A percentile compares a stretch with the other conserved stretches of the same genome.
Conservation (phyloP, 2,797 vertebrate species). For the Lagorchestes hirsutus region DNA sequence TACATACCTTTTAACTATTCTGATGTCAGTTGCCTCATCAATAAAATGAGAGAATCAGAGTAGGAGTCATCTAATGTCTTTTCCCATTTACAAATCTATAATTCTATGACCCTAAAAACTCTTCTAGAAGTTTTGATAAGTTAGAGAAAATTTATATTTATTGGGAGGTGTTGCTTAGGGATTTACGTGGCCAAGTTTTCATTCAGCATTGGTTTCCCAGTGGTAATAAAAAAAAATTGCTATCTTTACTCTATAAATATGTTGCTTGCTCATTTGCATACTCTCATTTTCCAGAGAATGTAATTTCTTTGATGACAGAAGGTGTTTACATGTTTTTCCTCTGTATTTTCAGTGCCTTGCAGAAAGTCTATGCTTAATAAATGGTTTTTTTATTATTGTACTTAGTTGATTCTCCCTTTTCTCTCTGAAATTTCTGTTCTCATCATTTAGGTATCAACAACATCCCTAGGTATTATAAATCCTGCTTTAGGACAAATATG, state of each 20-base stretch:
- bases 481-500: not conserved
- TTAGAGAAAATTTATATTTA: not conserved
- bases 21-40: not conserved
- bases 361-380: not conserved
- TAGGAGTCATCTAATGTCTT: not conserved
- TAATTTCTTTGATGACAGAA: not conserved
- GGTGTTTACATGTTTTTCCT: not conserved
- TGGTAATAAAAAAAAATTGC: not conserved
- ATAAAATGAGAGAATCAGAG: not conserved
- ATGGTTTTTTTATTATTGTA: not conserved
- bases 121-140: not conserved
- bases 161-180: not conserved
- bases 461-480: not conserved
- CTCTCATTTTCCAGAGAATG: not conserved
- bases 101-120: not conserved
- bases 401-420: not conserved
- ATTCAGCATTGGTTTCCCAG: not conserved
- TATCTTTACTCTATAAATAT: not conserved
- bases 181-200: not conserved
- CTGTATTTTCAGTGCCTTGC: not conserved
- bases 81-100: not conserved
- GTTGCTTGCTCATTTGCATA: not conserved
- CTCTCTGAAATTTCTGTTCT: not conserved
- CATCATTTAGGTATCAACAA: not conserved
- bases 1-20: not conserved